Evolutionary conservation across 2,888 invertebrate species (phyloP).

Genomic region (Eupithecia dodoneata): DNA sequence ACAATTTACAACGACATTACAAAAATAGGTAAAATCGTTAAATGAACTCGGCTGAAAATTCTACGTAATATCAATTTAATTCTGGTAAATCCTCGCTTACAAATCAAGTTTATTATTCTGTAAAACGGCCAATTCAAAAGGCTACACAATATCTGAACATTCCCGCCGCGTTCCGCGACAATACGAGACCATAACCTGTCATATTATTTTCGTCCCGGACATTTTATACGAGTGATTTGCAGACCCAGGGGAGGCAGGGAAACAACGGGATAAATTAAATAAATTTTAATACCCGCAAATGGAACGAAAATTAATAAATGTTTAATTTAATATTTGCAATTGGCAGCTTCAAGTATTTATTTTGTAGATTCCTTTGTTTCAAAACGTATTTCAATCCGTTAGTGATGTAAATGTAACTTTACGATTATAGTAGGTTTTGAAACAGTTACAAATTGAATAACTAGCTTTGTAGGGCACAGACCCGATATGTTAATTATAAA

Average conservation of each 20-base stretch:
- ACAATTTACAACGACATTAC: not conserved
- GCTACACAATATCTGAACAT: slow-evolving; percentile 51
- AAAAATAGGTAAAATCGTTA: not conserved
- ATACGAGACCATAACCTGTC: slow-evolving; percentile 60
- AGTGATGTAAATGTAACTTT: not conserved
- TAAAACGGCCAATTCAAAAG: slow-evolving; percentile 35
- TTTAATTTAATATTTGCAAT: slow-evolving; percentile 43
- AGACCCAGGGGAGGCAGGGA: slow-evolving; percentile 52
- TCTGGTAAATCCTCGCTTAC: slow-evolving; percentile 29
- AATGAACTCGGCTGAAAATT: not conserved
- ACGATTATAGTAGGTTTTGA: slow-evolving; percentile 5
- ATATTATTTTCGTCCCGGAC: slow-evolving; percentile 66
- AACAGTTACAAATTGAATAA: slow-evolving; percentile 24
- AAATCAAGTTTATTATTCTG: slow-evolving; percentile 39
- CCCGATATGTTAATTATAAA: slow-evolving; percentile 40
- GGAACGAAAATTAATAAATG: slow-evolving; percentile 55
- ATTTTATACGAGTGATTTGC: slow-evolving; percentile 63
- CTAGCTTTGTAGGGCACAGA: slow-evolving; percentile 26
- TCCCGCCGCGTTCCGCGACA: slow-evolving; percentile 59
- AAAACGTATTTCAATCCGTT: slow-evolving; percentile 16
- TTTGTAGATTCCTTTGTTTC: slow-evolving; percentile 17
- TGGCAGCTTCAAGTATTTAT: slow-evolving; percentile 33
- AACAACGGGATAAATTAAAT: slow-evolving; percentile 54
- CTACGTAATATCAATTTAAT: slow-evolving; percentile 10
- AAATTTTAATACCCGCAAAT: slow-evolving; percentile 59